phyloP scores from a whole-genome alignment of 2,888 invertebrate species.

The Clitarchus hookeri region DNA sequence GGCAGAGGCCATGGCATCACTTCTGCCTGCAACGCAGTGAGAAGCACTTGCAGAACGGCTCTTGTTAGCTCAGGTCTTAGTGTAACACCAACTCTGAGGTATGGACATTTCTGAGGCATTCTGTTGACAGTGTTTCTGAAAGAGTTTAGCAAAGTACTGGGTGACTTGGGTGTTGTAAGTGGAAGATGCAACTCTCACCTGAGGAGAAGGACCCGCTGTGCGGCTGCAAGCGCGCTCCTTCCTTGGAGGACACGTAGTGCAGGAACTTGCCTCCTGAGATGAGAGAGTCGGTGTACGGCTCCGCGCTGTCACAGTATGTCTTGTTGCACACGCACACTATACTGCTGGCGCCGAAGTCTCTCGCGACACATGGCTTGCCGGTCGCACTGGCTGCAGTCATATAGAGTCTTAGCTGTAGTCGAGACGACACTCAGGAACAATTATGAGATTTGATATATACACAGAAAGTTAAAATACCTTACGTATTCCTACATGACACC shows the following conservation, averaged over 20 bases:
- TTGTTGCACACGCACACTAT: conserved; percentile 20
- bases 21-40: neutral
- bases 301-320: conserved; percentile 16
- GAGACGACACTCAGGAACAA: no score
- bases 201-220: neutral
- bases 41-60: no score
- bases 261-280: neutral
- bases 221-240: neutral
- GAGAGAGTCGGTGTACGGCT: neutral
- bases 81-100: no score
- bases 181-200: neutral
- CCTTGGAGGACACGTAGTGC: conserved; percentile 18
- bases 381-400: neutral
- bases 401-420: no score
- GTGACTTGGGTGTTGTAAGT: no score
- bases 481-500: no score
- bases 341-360: conserved; percentile 18
- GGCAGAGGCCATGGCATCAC: neutral
- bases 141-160: no score
- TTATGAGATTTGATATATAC: no score
- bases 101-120: no score
- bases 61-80: no score
- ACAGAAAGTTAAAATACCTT: no score
- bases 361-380: neutral
- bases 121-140: no score